Base-by-base conservation (phyloP, 2,113 vertebrate genomes). In the Acrocephalus arundinaceus region DNA sequence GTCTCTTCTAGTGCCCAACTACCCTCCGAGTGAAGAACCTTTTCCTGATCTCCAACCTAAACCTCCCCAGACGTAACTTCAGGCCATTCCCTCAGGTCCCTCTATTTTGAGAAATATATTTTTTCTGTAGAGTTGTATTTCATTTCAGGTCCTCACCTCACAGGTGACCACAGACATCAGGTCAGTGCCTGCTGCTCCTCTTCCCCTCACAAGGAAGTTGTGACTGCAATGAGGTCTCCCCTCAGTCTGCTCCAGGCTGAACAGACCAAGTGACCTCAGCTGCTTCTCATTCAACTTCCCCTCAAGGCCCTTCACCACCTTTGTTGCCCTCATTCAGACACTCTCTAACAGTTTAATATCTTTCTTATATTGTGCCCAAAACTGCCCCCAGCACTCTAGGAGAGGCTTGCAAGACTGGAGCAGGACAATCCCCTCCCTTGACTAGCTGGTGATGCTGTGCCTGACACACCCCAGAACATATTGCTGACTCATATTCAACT, bases 141-240 rank as follows among this genome's bases (percentile, higher is more conserved):
- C 37, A 39, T 39, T 39, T 39, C 0, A 0, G 12, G 24, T 49
- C 10, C 28, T 81, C 37, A 39, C 37, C 28, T 41, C n/a, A 39
- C n/a, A 16, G 27, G 2, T 6, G 7, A 55, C 63, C 19, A 15
- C 6, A 24, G 15, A 23, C 20, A 13, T 31, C 9, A 39, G 19
- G 24, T 49, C 43, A n/a, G 19, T 41, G n/a, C 2, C 43, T 65
- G 19, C 18, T 4, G 3, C 15, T 49, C 43, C 13, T 85, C 35
- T 25, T 43, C 20, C 6, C 7, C 13, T 43, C 35, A 13, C 2
- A 1, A 24, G 71, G 2, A 49, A 35, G 7, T 6, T 58, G 16
- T 0, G 39, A 30, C 13, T 31, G 13, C 1, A 4, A 1, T 13
- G 35, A 49, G 10, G 6, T 13, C 13, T n/a, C 2, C 1, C 8